Conservation (phyloP, 2,888 invertebrate species). For the Pammene fasciana region DNA sequence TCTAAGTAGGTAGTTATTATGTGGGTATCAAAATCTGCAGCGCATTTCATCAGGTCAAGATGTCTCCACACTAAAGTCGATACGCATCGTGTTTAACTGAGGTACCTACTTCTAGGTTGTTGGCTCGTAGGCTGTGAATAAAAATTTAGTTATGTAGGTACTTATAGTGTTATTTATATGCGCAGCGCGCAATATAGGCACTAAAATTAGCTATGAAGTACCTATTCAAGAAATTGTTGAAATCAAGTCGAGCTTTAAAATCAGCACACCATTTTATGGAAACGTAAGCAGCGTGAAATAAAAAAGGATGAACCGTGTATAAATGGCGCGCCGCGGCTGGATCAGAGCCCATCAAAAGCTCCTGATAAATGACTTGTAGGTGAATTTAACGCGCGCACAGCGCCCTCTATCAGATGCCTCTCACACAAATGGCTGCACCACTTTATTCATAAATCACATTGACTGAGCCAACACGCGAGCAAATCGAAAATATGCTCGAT, state of each 20-base stretch:
- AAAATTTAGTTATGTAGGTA: too few relatives aligned
- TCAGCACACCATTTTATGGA: slow-evolving; percentile 7
- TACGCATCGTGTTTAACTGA: too few relatives aligned
- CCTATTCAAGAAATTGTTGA: background rate
- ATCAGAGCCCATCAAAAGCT: slow-evolving; percentile 55
- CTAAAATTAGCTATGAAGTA: too few relatives aligned
- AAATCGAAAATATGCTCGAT: slow-evolving; percentile 67
- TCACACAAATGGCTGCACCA: slow-evolving; percentile 47
- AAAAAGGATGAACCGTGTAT: slow-evolving; percentile 49
- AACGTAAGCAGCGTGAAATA: slow-evolving; percentile 38
- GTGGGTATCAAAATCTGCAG: too few relatives aligned
- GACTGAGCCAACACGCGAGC: slow-evolving; percentile 52
- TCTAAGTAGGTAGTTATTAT: too few relatives aligned
- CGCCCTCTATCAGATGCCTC: slow-evolving; percentile 40
- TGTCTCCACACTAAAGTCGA: too few relatives aligned
- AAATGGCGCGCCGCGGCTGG: slow-evolving; percentile 52
- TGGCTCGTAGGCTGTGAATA: too few relatives aligned
- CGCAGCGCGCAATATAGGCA: too few relatives aligned
- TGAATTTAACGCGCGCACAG: slow-evolving; percentile 38
- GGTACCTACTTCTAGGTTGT: too few relatives aligned
- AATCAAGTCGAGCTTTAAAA: background rate
- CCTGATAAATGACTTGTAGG: slow-evolving; percentile 58
- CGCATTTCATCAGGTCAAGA: too few relatives aligned
- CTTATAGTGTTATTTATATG: too few relatives aligned
- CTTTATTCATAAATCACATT: slow-evolving; percentile 64